Percentiles rank a stretch among this genome's conserved stretches.
These are phyloP conservation scores for Pangasianodon gigas DNA, from an alignment of 2,113 vertebrate genomes.

Conservation along the genomic window DNA sequence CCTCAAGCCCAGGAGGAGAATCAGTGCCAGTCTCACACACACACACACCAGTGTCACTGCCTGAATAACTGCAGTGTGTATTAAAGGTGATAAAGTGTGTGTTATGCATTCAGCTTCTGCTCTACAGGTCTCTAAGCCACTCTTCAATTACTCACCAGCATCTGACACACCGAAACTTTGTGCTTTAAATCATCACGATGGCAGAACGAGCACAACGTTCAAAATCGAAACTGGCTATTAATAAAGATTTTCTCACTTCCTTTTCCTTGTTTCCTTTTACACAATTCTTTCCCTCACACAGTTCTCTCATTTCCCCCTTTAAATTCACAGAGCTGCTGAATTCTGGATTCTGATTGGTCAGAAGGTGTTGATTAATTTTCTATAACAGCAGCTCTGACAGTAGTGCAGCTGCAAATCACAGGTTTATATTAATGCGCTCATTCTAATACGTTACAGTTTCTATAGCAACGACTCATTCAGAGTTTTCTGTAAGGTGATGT, in stretches of 20 bases:
- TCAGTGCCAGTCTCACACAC: not conserved
- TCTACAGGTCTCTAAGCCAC: not conserved
- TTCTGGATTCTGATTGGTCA: not conserved
- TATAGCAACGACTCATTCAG: not conserved
- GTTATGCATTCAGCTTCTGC: slow-evolving; percentile 1
- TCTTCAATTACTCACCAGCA: slow-evolving; percentile 5
- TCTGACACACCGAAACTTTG: not conserved
- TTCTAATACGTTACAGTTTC: not conserved
- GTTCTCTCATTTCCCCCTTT: not conserved
- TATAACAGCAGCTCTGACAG: not conserved
- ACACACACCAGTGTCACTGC: not conserved
- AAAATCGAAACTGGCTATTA: not conserved
- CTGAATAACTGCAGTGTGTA: not conserved
- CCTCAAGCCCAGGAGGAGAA: not conserved
- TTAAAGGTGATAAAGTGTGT: slow-evolving; percentile 22
- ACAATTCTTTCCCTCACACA: not conserved
- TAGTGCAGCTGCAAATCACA: not conserved
- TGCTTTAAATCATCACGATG: slow-evolving; percentile 59
- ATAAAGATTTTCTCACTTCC: not conserved
- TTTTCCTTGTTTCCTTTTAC: not conserved
- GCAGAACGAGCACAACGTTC: slow-evolving; percentile 50
- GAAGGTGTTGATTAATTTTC: not conserved
- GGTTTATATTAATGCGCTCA: not conserved
- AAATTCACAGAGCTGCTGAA: not conserved
- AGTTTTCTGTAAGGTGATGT: not conserved